Base-by-base conservation (phyloP, 1,140 invertebrate species). In the Megalopta genalis region DNA sequence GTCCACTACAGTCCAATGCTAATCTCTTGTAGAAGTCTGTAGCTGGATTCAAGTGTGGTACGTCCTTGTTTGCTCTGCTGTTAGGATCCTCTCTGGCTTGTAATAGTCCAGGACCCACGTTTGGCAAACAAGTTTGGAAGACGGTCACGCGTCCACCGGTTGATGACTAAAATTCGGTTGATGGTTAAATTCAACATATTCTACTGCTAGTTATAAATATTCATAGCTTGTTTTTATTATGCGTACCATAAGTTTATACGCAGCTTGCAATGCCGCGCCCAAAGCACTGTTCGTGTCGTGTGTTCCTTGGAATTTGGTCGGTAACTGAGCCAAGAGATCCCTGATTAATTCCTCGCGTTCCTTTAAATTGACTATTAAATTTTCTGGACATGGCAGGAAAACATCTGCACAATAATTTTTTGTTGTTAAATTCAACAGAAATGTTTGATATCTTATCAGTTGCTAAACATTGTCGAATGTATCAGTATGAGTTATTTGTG, bases 1-100 rank as follows among this genome's bases (percentile, higher is more conserved):
- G 98, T 9, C 96, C 97, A 77, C 98, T 99, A 91, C 98, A 99
- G 90, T 99, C 98, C 9, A 99, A 91, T 10, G 99, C 98, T 54
- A 99, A 93, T 76, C 98, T 96, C 93, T 99, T 99, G 92, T 99
- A 99, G 93, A 99, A 99, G 93, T 99, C 99, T 18, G 97, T 99
- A 0, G 97, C 97, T 25, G 99, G 99, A 92, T 97, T 98, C 70
- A 99, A 93, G 91, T 98, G 96, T 0, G 94, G 94, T 62, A 96
- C 95, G 75, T 97, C 97, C 88, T 97, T 97, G 8, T 95, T 95
- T 10, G 97, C 95, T 76, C 97, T 94, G 80, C 96, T 95, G 87
- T 96, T 97, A 6, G 97, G 96, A 93, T 98, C 97, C 93, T 99
- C 98, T 94, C 97, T 92, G 63, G 82, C 91, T 79, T 96, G 96